Conservation (phyloP, 2,888 invertebrate species). For the Oligia fasciuncula region DNA sequence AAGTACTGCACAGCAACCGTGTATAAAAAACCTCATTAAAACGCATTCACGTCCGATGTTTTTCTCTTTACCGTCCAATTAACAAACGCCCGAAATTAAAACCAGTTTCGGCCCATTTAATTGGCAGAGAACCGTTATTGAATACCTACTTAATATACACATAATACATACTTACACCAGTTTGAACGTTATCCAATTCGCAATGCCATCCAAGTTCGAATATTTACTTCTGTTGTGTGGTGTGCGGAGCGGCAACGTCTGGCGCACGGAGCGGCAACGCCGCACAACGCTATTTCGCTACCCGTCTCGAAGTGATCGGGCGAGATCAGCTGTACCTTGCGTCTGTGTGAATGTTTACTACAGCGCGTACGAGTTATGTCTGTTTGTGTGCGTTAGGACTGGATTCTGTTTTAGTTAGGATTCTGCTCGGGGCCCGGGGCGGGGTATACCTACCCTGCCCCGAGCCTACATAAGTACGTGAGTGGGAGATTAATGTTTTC, state of each 20-base stretch:
- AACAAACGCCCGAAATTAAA: slow-evolving; percentile 73
- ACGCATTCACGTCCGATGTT: slow-evolving; percentile 66
- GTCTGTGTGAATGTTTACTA: slow-evolving; percentile 66
- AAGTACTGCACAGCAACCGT: slow-evolving; percentile 11
- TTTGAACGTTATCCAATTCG: slow-evolving; percentile 76
- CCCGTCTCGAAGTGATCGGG: slow-evolving; percentile 69
- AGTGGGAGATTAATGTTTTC: slow-evolving; percentile 48
- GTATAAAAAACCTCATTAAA: slow-evolving; percentile 62
- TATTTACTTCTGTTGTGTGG: slow-evolving; percentile 75
- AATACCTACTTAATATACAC: slow-evolving; percentile 56
- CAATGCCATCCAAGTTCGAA: slow-evolving; percentile 81
- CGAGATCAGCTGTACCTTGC: slow-evolving; percentile 66
- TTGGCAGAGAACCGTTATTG: slow-evolving; percentile 75
- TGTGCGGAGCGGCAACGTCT: slow-evolving; percentile 77
- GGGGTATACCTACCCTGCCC: slow-evolving; percentile 15
- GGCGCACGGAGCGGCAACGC: slow-evolving; percentile 76
- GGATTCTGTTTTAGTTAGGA: slow-evolving; percentile 58
- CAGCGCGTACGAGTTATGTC: slow-evolving; percentile 30
- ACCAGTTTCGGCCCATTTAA: slow-evolving; percentile 71
- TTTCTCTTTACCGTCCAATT: slow-evolving; percentile 73
- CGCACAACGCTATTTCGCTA: slow-evolving; percentile 73
- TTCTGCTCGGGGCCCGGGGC: slow-evolving; percentile 28
- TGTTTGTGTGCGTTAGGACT: slow-evolving; percentile 52
- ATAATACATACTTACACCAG: slow-evolving; percentile 59
- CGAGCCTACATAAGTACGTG: background rate